Evolutionary conservation across 2,113 vertebrate genomes (phyloP), one percentile per base, ranked within the genome.

Genomic region (Cisticola juncidis): DNA sequence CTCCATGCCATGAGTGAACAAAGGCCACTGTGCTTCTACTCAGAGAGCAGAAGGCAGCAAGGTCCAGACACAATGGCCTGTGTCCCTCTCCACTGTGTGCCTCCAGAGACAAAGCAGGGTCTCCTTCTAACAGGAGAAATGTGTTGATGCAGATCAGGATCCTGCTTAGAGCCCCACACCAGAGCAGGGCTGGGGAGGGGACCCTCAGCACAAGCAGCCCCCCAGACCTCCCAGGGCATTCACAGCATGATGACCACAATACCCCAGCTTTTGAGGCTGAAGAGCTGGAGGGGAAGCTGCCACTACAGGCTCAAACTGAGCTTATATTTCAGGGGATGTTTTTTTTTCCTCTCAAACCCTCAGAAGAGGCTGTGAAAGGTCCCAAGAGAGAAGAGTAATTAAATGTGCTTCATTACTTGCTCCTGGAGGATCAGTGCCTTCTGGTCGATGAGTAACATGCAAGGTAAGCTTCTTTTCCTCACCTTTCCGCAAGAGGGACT

Each of bases 381-480:
- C 71, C 50, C 38, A 0, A 90, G 56, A 92, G 56, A 96, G 80
- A 90, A 92, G 54, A 92, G 68, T 3, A 92, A 91, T 93, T 96
- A 94, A 95, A 96, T 90, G 51, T 90, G 90, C 42, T 93, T 84
- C 53, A 88, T 96, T 97, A 97, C 95, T 93, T 96, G 94, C 31
- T 96, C 90, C 74, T 79, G 91, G 89, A 88, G 36, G 73, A 88
- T 70, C 35, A 81, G 76, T 82, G 91, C 85, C 79, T 90, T 83
- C 84, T 77, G 70, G 54, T 86, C 42, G 74, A 83, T 53, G 72
- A 73, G 60, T 86, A 94, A 89, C 11, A 18, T 45, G 45, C 71
- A 86, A 95, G 61, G 92, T 69, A 95, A 96, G 82, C 94, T 96
- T 93, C 88, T 89, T 93, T 65, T 96, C 95, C 97, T 98, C 74